Percentiles rank a stretch among this genome's conserved stretches.
phyloP scores from a whole-genome alignment of 2,888 invertebrate species.

The Hedya salicella region DNA sequence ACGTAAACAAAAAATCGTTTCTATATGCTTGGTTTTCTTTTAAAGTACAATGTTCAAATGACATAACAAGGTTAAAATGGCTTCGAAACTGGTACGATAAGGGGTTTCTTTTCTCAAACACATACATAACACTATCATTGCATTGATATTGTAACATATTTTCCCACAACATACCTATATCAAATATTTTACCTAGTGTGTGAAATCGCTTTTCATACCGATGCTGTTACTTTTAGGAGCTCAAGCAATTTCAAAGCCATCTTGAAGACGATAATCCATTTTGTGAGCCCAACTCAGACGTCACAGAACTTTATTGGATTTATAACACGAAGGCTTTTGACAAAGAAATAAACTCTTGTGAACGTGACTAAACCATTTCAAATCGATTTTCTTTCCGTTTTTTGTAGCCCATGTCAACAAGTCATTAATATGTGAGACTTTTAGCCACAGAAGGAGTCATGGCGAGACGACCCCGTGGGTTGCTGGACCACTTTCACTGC shows the following conservation, averaged over 20 bases:
- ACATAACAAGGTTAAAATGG: too few relatives aligned
- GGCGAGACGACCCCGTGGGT: slow-evolving; percentile 31
- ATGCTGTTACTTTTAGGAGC: background rate
- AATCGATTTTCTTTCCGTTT: slow-evolving; percentile 24
- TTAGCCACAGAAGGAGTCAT: slow-evolving; percentile 27
- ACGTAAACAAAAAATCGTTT: too few relatives aligned
- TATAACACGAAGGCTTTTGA: background rate
- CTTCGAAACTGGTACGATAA: too few relatives aligned
- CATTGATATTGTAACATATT: background rate
- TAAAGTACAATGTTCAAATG: too few relatives aligned
- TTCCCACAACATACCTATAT: background rate
- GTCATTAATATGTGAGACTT: slow-evolving; percentile 32
- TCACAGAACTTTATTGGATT: slow-evolving; percentile 22
- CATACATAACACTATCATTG: too few relatives aligned
- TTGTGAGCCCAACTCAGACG: slow-evolving; percentile 10
- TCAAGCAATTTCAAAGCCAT: background rate
- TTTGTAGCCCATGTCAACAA: slow-evolving; percentile 36
- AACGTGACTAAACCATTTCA: slow-evolving; percentile 22
- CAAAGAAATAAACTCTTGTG: slow-evolving; percentile 17
- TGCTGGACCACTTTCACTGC: slow-evolving; percentile 65
- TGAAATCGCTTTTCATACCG: background rate
- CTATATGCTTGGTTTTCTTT: too few relatives aligned
- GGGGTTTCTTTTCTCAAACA: too few relatives aligned
- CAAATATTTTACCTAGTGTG: background rate
- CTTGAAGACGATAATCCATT: slow-evolving; percentile 9